Percentiles rank a stretch among this genome's conserved stretches.
Evolutionary conservation across 2,888 invertebrate genomes (phyloP).

Genomic region (Elaeidobius kamerunicus): DNA sequence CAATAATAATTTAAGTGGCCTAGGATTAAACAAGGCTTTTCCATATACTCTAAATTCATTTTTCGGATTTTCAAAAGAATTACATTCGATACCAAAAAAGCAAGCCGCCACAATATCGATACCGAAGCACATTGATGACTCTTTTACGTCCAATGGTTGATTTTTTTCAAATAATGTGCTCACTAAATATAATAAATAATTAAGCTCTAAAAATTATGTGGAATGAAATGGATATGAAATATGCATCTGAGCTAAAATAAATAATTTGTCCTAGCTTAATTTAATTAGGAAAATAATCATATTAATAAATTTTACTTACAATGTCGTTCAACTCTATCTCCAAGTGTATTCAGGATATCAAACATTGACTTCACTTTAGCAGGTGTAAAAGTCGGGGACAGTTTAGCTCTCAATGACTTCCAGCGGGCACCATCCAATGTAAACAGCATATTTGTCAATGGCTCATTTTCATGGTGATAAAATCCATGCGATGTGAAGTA

Average conservation of each 20-base stretch:
- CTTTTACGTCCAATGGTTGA: constrained; percentile 10
- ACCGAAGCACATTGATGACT: constrained; percentile 8
- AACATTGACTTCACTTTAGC: background rate
- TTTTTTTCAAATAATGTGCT: background rate
- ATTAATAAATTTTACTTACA: background rate
- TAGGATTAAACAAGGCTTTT: constrained; percentile 8
- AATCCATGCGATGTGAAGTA: background rate
- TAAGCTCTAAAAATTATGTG: no score
- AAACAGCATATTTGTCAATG: background rate
- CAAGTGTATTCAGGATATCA: background rate
- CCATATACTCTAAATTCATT: constrained; percentile 15
- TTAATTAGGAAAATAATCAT: background rate
- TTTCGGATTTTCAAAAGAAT: constrained; percentile 8
- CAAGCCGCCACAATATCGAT: constrained; percentile 4
- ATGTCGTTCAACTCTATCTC: background rate
- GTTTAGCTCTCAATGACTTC: background rate
- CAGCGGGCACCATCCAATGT: background rate
- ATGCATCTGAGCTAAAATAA: background rate
- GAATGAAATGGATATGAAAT: no score
- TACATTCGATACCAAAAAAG: constrained; percentile 7
- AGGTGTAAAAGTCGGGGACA: background rate
- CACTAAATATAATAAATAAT: background rate
- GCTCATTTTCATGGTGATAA: constrained; percentile 1
- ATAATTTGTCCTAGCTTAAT: background rate
- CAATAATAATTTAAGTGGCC: background rate